phyloP scores from a whole-genome alignment of 2,113 vertebrate genomes.

The Acanthochromis polyacanthus region DNA sequence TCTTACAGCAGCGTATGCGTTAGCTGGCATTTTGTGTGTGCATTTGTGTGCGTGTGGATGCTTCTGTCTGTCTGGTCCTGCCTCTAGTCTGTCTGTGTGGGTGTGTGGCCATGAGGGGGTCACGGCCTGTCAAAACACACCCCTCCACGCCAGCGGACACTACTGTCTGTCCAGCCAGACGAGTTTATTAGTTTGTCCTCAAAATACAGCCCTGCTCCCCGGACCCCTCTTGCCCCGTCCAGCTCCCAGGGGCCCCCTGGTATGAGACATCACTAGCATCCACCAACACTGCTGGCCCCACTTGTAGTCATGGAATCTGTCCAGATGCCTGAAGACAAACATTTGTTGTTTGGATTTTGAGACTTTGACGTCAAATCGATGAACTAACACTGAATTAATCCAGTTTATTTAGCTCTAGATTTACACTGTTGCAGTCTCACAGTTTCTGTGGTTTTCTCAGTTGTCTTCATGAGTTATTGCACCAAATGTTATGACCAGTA shows the following conservation, averaged over 20 bases:
- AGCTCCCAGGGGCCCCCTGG: constrained; percentile 72
- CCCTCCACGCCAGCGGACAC: constrained; percentile 56
- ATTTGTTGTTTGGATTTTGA: constrained; percentile 65
- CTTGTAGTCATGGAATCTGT: constrained; percentile 29
- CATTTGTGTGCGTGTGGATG: not conserved
- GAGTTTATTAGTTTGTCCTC: constrained; percentile 83
- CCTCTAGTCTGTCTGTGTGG: constrained; percentile 32
- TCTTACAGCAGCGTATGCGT: not conserved
- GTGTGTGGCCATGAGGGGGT: constrained; percentile 45
- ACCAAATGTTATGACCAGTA: not conserved
- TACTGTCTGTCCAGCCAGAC: constrained; percentile 76
- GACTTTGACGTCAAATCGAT: constrained; percentile 27
- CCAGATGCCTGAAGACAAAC: constrained; percentile 62
- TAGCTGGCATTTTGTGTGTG: constrained; percentile 1
- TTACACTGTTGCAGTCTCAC: not conserved
- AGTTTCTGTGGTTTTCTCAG: constrained; percentile 3
- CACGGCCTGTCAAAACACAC: constrained; percentile 75
- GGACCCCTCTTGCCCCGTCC: constrained; percentile 57
- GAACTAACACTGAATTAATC: not conserved
- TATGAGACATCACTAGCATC: constrained; percentile 62
- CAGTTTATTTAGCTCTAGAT: constrained; percentile 26
- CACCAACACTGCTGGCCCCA: constrained; percentile 37
- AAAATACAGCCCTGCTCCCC: constrained; percentile 62
- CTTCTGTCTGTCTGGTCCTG: constrained; percentile 6
- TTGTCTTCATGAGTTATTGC: constrained; percentile 18